phyloP scores from a whole-genome alignment of 2,113 vertebrate genomes.

The Rattus rattus region DNA sequence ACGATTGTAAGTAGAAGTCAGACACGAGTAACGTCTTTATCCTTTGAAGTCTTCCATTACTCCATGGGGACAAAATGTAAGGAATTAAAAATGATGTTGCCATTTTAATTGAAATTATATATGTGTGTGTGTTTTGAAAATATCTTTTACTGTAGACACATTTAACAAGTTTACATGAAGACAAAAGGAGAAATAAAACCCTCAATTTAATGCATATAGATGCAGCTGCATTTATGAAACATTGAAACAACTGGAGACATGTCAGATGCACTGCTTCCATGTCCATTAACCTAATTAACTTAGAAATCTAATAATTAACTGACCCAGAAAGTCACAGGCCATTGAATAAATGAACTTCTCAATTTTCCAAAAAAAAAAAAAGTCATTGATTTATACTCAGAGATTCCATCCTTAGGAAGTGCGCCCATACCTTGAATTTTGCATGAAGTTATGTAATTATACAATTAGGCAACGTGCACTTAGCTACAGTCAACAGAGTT shows the following conservation, averaged over 20 bases:
- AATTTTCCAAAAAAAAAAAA: not conserved
- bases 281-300: constrained; percentile 77
- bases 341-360: constrained; percentile 73
- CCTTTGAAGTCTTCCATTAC: not conserved
- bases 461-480: constrained; percentile 72
- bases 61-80: not conserved
- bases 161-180: not conserved
- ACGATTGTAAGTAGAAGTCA: too few relatives aligned
- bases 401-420: constrained; percentile 65
- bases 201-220: not conserved
- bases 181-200: not conserved
- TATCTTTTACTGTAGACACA: not conserved
- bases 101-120: not conserved
- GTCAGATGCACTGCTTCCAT: constrained; percentile 25
- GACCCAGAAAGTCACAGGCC: constrained; percentile 67
- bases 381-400: constrained; percentile 71
- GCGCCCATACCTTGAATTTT: constrained; percentile 76
- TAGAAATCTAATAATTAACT: constrained; percentile 73
- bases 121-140: not conserved
- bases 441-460: constrained; percentile 77
- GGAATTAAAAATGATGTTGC: not conserved
- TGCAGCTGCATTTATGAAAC: constrained; percentile 12
- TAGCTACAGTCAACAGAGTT: constrained; percentile 72
- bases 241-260: constrained; percentile 71
- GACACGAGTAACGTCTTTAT: not conserved